These are phyloP conservation scores for Larimichthys crocea DNA, from an alignment of 2,113 vertebrate species.

Conservation along the genomic window DNA sequence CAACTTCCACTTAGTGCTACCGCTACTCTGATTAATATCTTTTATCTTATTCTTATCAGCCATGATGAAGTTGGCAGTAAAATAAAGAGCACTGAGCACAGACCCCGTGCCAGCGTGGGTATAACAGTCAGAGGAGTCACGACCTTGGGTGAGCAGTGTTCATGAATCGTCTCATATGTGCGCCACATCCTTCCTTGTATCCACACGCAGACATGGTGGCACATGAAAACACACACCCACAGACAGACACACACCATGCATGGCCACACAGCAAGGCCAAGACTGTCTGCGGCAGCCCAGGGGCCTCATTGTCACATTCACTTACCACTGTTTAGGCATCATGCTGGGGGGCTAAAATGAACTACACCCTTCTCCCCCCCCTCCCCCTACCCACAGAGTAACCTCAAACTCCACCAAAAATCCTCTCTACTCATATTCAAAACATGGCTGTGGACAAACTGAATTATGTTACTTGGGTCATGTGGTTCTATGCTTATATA, in stretches of 20 bases:
- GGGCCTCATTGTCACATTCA: constrained; percentile 79
- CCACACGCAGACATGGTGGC: constrained; percentile 53
- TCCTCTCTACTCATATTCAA: constrained; percentile 41
- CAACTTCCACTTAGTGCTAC: constrained; percentile 17
- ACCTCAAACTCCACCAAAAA: constrained; percentile 42
- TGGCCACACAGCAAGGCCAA: constrained; percentile 62
- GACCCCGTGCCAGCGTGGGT: constrained; percentile 39
- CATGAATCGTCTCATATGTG: constrained; percentile 65
- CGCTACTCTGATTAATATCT: constrained; percentile 29
- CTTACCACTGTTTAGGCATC: constrained; percentile 79
- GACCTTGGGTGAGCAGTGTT: constrained; percentile 61
- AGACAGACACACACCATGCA: constrained; percentile 38
- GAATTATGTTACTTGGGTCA: constrained; percentile 11
- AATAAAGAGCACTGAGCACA: constrained; percentile 30
- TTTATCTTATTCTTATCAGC: constrained; percentile 34
- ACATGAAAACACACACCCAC: constrained; percentile 51
- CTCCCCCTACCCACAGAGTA: constrained; percentile 24
- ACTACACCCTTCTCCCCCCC: constrained; percentile 47
- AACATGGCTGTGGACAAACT: constrained; percentile 39
- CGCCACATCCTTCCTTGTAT: constrained; percentile 47
- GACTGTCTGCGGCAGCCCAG: constrained; percentile 58
- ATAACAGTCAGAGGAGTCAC: constrained; percentile 57
- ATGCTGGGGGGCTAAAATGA: constrained; percentile 69
- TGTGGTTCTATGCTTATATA: neutral
- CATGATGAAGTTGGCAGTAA: constrained; percentile 43